Conservation (phyloP, 2,113 vertebrate genomes). For the Oryzias curvinotus region DNA sequence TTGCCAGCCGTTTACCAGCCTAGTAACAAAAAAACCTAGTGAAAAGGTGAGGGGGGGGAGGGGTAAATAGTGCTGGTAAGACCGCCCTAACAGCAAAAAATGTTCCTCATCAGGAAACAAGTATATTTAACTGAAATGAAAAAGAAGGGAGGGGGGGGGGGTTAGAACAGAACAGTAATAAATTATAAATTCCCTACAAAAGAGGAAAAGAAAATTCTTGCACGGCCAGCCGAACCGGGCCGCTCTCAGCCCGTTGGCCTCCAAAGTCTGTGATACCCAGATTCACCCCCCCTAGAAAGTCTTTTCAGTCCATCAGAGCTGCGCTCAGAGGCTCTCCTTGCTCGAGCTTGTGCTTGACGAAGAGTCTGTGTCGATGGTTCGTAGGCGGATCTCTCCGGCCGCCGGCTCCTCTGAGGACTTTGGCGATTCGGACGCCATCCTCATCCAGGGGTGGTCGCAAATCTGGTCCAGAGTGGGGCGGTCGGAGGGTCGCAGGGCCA, state of each 20-base stretch:
- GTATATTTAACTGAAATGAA: constrained; percentile 59
- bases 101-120: constrained; percentile 78
- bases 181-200: constrained; percentile 81
- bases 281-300: constrained; percentile 55
- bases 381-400: constrained; percentile 84
- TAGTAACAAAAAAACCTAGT: constrained; percentile 72
- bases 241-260: constrained; percentile 34
- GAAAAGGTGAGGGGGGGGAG: constrained; percentile 26
- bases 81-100: constrained; percentile 79
- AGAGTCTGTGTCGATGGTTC: constrained; percentile 85
- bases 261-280: constrained; percentile 51
- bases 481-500: constrained; percentile 92
- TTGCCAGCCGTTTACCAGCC: constrained; percentile 86
- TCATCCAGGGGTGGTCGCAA: constrained; percentile 94
- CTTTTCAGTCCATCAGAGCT: constrained; percentile 68
- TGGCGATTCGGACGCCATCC: constrained; percentile 74
- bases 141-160: constrained; percentile 53
- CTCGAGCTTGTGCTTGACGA: constrained; percentile 95
- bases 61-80: constrained; percentile 83
- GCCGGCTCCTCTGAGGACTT: constrained; percentile 77
- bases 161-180: constrained; percentile 75
- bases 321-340: constrained; percentile 93
- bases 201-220: constrained; percentile 69
- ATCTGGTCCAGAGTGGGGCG: constrained; percentile 96
- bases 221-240: constrained; percentile 34